phyloP scores from a whole-genome alignment of 2,888 invertebrate genomes.

The Lepidochrysops patricia region DNA sequence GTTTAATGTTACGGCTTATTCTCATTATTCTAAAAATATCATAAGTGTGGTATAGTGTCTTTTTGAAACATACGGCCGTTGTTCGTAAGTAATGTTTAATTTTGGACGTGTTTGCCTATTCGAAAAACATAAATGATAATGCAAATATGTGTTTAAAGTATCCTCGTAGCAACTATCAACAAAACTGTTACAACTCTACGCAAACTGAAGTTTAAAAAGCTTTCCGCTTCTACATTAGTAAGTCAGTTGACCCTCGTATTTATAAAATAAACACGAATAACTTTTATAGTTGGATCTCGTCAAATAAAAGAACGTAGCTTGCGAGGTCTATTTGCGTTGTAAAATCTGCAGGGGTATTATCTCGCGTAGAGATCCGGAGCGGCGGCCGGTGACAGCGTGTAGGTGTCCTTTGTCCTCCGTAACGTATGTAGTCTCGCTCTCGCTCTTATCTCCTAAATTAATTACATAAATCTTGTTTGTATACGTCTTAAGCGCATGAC shows the following conservation, averaged over 20 bases:
- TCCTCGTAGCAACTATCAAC: background rate
- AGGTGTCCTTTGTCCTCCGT: slow-evolving; percentile 49
- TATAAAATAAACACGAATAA: background rate
- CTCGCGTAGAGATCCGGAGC: slow-evolving; percentile 8
- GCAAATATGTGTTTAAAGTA: too few species aligned
- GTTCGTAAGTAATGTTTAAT: too few species aligned
- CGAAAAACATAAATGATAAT: too few species aligned
- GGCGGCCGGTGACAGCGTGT: slow-evolving; percentile 27
- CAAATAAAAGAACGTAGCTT: background rate
- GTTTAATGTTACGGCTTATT: too few species aligned
- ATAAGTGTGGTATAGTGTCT: too few species aligned
- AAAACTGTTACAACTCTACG: background rate
- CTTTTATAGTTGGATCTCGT: background rate
- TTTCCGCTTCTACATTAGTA: background rate
- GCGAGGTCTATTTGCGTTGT: background rate
- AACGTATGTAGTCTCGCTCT: slow-evolving; percentile 55
- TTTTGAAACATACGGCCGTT: too few species aligned
- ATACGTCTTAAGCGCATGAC: slow-evolving; percentile 72
- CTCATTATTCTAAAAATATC: too few species aligned
- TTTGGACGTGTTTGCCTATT: too few species aligned
- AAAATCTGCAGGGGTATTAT: slow-evolving; percentile 13
- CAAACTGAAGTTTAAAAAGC: background rate
- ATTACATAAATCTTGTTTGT: slow-evolving; percentile 75
- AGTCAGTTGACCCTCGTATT: background rate
- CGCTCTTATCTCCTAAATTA: slow-evolving; percentile 72